Evolutionary conservation across 1,140 invertebrate genomes (phyloP).

Genomic region (Dreissena rostriformis): DNA sequence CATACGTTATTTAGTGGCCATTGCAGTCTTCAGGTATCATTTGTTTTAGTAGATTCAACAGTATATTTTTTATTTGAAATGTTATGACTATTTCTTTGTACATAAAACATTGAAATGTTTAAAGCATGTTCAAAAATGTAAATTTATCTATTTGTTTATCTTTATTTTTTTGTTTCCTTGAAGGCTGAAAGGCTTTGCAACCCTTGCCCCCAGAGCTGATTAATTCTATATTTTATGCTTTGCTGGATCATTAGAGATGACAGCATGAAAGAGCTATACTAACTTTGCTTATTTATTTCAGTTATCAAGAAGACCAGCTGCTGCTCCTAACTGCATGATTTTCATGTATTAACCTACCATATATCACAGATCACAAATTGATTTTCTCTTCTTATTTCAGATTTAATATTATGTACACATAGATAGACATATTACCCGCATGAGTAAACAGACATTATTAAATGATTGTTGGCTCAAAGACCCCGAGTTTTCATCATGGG

Average conservation of each 20-base stretch:
- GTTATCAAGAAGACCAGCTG: neutral
- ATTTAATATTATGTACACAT: neutral
- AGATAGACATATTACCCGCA: neutral
- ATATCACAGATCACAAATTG: neutral
- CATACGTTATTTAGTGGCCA: neutral
- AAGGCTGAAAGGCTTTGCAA: no score
- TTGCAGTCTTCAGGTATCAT: neutral
- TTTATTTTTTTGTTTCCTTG: neutral
- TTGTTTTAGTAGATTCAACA: neutral
- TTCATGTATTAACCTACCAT: no score
- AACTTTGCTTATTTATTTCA: neutral
- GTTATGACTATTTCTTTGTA: neutral
- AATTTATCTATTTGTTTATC: neutral
- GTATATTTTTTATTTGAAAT: neutral
- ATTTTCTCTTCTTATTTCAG: neutral
- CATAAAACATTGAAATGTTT: neutral
- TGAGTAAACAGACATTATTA: constrained; percentile 24
- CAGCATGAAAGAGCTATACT: no score
- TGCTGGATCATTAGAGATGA: no score
- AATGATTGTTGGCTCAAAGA: constrained; percentile 23
- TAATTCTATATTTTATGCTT: no score
- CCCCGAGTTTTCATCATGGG: constrained; percentile 16
- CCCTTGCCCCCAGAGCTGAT: no score
- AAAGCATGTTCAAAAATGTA: neutral
- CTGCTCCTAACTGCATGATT: no score